These are phyloP conservation scores for Watersipora subatra DNA, from an alignment of 1,140 invertebrate species.

Conservation along the genomic window DNA sequence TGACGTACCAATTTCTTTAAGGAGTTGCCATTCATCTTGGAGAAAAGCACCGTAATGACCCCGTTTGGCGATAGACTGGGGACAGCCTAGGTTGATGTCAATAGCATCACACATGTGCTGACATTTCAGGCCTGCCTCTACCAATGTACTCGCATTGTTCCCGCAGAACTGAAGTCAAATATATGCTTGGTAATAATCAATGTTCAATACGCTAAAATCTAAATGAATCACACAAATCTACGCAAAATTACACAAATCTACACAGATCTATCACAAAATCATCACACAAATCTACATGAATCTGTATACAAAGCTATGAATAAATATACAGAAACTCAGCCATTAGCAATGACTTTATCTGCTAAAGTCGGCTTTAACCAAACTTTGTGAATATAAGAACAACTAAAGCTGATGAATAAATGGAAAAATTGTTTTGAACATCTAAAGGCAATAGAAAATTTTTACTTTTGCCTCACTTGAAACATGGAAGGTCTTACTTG, in stretches of 20 bases:
- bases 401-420: too few species aligned
- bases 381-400: too few species aligned
- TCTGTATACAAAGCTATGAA: too few species aligned
- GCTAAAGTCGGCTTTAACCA: too few species aligned
- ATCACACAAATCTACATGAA: not conserved
- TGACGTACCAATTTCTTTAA: slow-evolving; percentile 56
- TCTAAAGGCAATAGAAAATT: too few species aligned
- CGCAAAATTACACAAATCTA: not conserved
- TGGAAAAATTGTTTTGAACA: too few species aligned
- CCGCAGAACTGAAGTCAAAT: slow-evolving; percentile 72
- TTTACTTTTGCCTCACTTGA: too few species aligned
- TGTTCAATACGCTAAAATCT: not conserved
- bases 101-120: slow-evolving; percentile 82
- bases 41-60: slow-evolving; percentile 70
- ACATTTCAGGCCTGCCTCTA: slow-evolving; percentile 72
- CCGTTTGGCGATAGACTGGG: slow-evolving; percentile 81
- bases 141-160: slow-evolving; percentile 74
- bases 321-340: too few species aligned
- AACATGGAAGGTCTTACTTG: too few species aligned
- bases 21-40: slow-evolving; percentile 83
- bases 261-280: not conserved
- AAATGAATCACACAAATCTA: not conserved
- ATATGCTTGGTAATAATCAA: not conserved
- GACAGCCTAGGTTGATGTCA: slow-evolving; percentile 96
- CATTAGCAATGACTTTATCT: too few species aligned